Evolutionary conservation across 2,888 invertebrate species (phyloP).

Genomic region (Tenthredo livida): DNA sequence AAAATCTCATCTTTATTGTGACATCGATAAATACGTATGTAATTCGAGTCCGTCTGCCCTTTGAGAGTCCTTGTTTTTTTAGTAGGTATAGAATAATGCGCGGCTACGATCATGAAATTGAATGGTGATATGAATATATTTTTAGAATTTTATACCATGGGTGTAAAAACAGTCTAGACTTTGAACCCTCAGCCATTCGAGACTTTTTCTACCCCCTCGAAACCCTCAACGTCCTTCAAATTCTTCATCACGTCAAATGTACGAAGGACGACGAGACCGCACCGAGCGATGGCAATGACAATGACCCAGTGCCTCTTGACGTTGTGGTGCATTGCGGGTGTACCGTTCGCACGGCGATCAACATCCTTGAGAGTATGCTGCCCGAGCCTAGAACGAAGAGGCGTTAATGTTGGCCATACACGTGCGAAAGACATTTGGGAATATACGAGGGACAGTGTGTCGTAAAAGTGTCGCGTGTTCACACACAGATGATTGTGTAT

Average conservation of each 20-base stretch:
- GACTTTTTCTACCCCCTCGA: neutral
- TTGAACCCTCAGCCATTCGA: neutral
- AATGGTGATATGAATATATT: slow-evolving; percentile 1
- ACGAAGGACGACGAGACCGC: neutral
- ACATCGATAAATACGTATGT: neutral
- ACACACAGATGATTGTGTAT: neutral
- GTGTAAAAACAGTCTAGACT: slow-evolving; percentile 18
- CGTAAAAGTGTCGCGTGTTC: neutral
- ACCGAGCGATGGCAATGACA: slow-evolving; percentile 6
- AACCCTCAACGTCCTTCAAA: neutral
- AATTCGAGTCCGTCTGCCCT: neutral
- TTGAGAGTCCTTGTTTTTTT: neutral
- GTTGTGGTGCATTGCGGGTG: neutral
- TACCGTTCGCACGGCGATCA: slow-evolving; percentile 40
- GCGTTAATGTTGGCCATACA: neutral
- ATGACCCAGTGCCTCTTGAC: slow-evolving; percentile 36
- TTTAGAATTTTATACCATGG: neutral
- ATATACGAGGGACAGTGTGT: neutral
- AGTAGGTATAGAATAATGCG: neutral
- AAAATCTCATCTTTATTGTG: neutral
- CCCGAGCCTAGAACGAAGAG: neutral
- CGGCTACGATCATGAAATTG: neutral
- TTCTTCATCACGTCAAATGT: neutral
- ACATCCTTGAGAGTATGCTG: neutral
- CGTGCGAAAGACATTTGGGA: neutral